Percentiles rank a stretch among this genome's conserved stretches.
Conservation (phyloP, 2,797 vertebrate species). For the Sebastes steindachneri region DNA sequence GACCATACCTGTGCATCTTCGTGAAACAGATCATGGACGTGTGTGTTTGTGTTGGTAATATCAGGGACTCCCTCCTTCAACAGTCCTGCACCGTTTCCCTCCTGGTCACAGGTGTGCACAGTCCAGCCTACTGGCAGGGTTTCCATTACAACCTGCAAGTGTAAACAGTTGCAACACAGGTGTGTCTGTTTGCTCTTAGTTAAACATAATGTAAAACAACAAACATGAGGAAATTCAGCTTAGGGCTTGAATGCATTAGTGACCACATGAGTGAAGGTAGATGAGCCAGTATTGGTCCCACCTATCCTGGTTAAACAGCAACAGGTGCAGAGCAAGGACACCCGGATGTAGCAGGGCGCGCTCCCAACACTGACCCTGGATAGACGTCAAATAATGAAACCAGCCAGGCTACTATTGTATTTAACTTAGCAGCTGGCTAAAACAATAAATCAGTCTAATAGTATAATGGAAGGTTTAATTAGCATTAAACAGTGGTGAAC, state of each 20-base stretch:
- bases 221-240: background rate
- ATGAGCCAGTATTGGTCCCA: background rate
- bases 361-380: background rate
- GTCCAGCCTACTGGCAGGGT: slow-evolving; percentile 45
- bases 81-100: slow-evolving; percentile 27
- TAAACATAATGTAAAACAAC: background rate
- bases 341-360: slow-evolving; percentile 68
- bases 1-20: slow-evolving; percentile 91
- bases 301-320: slow-evolving; percentile 17
- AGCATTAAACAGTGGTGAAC: background rate
- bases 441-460: background rate
- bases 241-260: background rate
- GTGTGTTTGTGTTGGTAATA: slow-evolving; percentile 37
- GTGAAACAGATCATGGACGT: slow-evolving; percentile 92
- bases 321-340: slow-evolving; percentile 44
- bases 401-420: too few relatives aligned
- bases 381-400: background rate
- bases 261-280: background rate
- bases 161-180: background rate
- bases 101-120: slow-evolving; percentile 21
- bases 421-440: fast-evolving
- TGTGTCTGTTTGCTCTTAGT: background rate
- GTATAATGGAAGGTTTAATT: too few relatives aligned
- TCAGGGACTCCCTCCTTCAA: background rate
- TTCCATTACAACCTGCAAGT: slow-evolving; percentile 58